Evolutionary conservation across 1,140 invertebrate genomes (phyloP).

Genomic region (Euura lappo): DNA sequence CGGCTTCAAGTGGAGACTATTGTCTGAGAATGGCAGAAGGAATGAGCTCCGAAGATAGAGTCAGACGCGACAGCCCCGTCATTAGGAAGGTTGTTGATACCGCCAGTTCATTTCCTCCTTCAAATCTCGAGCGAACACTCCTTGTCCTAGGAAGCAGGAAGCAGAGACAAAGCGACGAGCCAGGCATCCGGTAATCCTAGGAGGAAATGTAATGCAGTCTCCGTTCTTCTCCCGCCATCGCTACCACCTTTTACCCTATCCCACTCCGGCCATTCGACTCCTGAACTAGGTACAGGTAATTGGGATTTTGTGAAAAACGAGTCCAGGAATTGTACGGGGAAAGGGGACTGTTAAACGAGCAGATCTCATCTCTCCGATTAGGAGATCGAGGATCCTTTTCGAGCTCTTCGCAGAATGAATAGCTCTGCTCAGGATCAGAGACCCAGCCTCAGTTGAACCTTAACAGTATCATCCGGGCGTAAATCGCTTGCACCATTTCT

Average conservation of each 20-base stretch:
- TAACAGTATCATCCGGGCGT: no score
- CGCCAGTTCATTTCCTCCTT: constrained; percentile 50
- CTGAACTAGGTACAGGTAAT: constrained; percentile 38
- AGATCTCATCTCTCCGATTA: constrained; percentile 36
- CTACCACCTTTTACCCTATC: constrained; percentile 12
- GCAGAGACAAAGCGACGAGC: constrained; percentile 47
- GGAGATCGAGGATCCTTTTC: neutral
- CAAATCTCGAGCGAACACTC: constrained; percentile 44
- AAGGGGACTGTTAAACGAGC: neutral
- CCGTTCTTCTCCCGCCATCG: constrained; percentile 38
- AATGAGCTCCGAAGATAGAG: constrained; percentile 44
- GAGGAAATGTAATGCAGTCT: constrained; percentile 44
- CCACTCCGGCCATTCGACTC: constrained; percentile 9
- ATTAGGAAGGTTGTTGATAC: constrained; percentile 50
- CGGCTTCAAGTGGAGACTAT: constrained; percentile 46
- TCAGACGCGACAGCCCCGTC: constrained; percentile 41
- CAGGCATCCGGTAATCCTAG: constrained; percentile 46
- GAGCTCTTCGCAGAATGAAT: no score
- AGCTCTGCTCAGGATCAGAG: no score
- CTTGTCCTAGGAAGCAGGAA: constrained; percentile 38
- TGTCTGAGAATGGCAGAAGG: constrained; percentile 46
- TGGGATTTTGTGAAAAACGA: constrained; percentile 41
- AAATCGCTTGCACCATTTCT: no score
- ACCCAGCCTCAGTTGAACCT: no score
- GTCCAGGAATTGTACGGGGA: constrained; percentile 23